phyloP scores from a whole-genome alignment of 2,113 vertebrate species.

The Entelurus aequoreus region DNA sequence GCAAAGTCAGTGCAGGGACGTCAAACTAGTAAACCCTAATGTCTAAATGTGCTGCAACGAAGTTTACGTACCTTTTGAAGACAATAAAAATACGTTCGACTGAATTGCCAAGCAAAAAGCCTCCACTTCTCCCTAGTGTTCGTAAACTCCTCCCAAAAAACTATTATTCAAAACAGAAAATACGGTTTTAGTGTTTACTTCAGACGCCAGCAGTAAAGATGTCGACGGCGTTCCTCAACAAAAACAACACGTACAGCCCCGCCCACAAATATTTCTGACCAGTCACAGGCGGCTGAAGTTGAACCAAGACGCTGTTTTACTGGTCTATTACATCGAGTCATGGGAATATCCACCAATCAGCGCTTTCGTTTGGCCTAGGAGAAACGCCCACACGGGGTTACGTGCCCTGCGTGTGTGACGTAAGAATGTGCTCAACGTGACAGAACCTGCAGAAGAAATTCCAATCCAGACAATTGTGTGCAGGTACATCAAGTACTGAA shows the following conservation, averaged over 20 bases:
- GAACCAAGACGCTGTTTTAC: constrained; percentile 1
- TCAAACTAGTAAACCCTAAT: too few relatives aligned
- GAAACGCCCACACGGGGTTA: constrained; percentile 25
- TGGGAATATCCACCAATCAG: constrained; percentile 28
- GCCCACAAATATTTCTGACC: constrained; percentile 17
- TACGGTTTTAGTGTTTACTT: background rate
- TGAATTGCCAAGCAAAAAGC: background rate
- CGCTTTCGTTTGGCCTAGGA: background rate
- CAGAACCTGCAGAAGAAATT: background rate
- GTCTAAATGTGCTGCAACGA: too few relatives aligned
- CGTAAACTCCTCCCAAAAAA: background rate
- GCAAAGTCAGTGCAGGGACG: too few relatives aligned
- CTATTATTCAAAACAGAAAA: background rate
- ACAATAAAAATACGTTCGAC: background rate
- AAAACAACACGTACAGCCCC: constrained; percentile 66
- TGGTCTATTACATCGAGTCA: too few relatives aligned
- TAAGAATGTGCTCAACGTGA: background rate
- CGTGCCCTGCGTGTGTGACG: constrained; percentile 18
- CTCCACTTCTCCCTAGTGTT: background rate
- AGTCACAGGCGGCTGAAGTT: constrained; percentile 23
- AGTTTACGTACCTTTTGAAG: constrained; percentile 47
- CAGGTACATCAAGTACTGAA: too few relatives aligned
- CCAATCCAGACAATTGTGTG: too few relatives aligned
- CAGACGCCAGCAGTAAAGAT: constrained; percentile 47
- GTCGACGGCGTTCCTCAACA: constrained; percentile 52